phyloP scores from a whole-genome alignment of 2,113 vertebrate genomes.

The Pantherophis guttatus region DNA sequence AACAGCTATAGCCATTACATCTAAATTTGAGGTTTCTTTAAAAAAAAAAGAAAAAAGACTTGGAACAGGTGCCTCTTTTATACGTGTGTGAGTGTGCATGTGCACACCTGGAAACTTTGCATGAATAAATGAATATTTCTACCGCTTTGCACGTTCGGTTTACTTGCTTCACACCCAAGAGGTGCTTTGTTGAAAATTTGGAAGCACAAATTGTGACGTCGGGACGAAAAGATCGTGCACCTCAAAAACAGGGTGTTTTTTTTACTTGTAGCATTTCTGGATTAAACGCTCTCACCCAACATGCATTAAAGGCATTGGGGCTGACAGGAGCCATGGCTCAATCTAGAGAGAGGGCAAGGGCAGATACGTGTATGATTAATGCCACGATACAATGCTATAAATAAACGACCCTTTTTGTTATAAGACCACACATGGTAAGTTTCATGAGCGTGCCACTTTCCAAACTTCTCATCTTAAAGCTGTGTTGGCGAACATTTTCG shows the following conservation, averaged over 20 bases:
- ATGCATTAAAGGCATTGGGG: background rate
- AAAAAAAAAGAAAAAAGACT: background rate
- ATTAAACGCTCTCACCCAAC: background rate
- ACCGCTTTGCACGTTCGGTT: background rate
- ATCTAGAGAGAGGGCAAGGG: background rate
- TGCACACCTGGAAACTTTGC: background rate
- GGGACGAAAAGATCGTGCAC: background rate
- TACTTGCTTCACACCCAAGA: background rate
- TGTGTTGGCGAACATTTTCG: no score
- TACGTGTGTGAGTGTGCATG: background rate
- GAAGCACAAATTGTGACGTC: background rate
- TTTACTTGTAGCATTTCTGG: background rate
- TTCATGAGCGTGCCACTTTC: background rate
- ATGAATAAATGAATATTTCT: background rate
- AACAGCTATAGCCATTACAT: background rate
- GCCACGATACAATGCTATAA: background rate
- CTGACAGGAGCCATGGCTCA: background rate
- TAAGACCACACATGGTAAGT: background rate
- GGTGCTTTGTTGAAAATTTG: background rate
- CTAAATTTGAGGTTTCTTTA: background rate
- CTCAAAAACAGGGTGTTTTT: background rate
- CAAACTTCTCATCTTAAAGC: background rate
- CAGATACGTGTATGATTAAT: background rate
- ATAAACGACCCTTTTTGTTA: background rate
- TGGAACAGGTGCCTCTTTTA: background rate